Base-by-base conservation (phyloP, 1,140 invertebrate species). In the Mylabris phalerata region DNA sequence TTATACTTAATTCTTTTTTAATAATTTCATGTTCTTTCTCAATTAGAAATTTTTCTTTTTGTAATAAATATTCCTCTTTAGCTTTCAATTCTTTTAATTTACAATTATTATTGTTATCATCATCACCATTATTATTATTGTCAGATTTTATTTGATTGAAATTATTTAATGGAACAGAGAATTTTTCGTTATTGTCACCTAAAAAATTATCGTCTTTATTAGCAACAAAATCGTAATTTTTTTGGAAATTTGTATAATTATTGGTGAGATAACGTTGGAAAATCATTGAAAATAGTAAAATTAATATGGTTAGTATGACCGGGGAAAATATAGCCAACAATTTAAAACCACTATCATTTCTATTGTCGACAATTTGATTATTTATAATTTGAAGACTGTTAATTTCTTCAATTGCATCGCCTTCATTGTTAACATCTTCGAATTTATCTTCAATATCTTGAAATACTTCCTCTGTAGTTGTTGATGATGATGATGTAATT, bases 31-130 rank as follows among this genome's bases (percentile, higher is more conserved):
- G 38, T 49, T 59, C 46, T 48, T 52, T 54, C 41, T 59, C 49
- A 19, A 49, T 61, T 26, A 52, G 11, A 50, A 62, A 48, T 43
- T 45, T 24, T 39, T 60, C 48, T 38, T 56, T 50, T 51, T 59
- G 7, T 44, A 41, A 45, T 24, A 61, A 60, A 57, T 60, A 60
- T 10, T 46, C 43, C 27, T 61, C 41, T 50, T 61, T 57, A 7
- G 43, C 19, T 50, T 56, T 49, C n/a, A 57, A 10, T 57, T 49
- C 41, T 5, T 57, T 10, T 44, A n/a, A 57, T 43, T 45, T 57
- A 48, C 19, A n/a, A 10, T n/a, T 42, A 32, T 42, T 42, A 11
- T 9, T 0, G 0, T 42, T 42, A 42, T 42, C 10, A 4, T 42
- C 9, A 42, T 7, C 9, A n/a, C 1, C 3, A 7, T 11, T 11